Evolutionary conservation across 2,888 invertebrate species (phyloP).

Genomic region (Lasioglossum villosulum): DNA sequence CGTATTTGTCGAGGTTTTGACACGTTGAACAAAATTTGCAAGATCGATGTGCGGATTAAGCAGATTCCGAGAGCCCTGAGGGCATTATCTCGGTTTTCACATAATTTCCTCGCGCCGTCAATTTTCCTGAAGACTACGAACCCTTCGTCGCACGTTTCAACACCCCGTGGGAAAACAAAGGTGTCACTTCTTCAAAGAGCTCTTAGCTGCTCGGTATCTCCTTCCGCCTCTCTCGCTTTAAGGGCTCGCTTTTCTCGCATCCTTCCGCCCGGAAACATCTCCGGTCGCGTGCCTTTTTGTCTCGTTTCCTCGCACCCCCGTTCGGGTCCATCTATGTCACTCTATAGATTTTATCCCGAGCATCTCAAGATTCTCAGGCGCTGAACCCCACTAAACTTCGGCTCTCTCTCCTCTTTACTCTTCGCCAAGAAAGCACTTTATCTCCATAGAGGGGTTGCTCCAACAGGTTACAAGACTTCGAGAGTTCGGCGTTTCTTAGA

Average conservation of each 20-base stretch:
- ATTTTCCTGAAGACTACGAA: constrained; percentile 74
- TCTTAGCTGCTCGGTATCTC: constrained; percentile 62
- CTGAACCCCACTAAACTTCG: constrained; percentile 47
- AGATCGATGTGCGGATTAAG: constrained; percentile 6
- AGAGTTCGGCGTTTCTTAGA: constrained; percentile 74
- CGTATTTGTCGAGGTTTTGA: not conserved
- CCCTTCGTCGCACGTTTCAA: constrained; percentile 65
- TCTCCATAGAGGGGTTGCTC: constrained; percentile 74
- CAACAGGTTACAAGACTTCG: constrained; percentile 82
- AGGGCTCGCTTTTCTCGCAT: constrained; percentile 63
- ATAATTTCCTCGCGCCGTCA: constrained; percentile 75
- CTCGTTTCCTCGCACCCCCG: constrained; percentile 34
- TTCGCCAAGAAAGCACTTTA: constrained; percentile 74
- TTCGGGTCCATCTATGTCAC: constrained; percentile 48
- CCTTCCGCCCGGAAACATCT: constrained; percentile 70
- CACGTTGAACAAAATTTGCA: not conserved
- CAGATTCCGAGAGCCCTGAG: constrained; percentile 11
- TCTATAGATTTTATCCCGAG: constrained; percentile 60
- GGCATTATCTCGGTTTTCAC: constrained; percentile 70
- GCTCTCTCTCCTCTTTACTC: constrained; percentile 53
- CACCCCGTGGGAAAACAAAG: constrained; percentile 79
- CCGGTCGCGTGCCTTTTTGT: constrained; percentile 47
- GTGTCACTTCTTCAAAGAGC: constrained; percentile 79
- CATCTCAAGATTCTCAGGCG: constrained; percentile 61
- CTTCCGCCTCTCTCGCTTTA: constrained; percentile 49